phyloP scores from a whole-genome alignment of 2,113 vertebrate genomes.

The Neolamprologus fasciatus region DNA sequence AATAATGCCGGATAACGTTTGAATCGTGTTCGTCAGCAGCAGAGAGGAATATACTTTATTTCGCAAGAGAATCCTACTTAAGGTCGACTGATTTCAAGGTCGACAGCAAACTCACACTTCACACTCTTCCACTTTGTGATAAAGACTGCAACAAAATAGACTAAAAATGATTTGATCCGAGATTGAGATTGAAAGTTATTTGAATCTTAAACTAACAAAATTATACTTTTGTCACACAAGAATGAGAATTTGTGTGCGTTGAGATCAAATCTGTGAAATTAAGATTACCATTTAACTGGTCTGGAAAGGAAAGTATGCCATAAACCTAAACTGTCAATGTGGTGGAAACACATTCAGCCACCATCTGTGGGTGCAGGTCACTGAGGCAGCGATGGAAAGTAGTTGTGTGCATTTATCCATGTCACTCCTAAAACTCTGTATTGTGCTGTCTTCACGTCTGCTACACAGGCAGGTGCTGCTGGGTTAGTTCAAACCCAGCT shows the following conservation, averaged over 20 bases:
- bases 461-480: background rate
- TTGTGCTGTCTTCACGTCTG: background rate
- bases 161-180: accelerated
- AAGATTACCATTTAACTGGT: background rate
- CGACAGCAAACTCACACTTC: background rate
- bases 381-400: background rate
- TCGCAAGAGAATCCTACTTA: background rate
- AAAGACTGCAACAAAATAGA: background rate
- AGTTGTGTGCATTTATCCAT: background rate
- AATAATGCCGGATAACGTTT: background rate
- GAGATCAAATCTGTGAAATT: background rate
- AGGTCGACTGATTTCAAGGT: background rate
- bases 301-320: background rate
- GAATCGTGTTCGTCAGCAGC: background rate
- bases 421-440: background rate
- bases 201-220: background rate
- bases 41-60: background rate
- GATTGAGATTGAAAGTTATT: accelerated
- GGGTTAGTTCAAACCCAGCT: background rate
- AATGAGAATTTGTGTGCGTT: background rate
- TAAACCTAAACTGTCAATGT: background rate
- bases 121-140: accelerated
- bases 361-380: background rate
- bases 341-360: background rate
- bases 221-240: background rate